phyloP scores from a whole-genome alignment of 1,140 invertebrate species.

The Camponotus floridanus region DNA sequence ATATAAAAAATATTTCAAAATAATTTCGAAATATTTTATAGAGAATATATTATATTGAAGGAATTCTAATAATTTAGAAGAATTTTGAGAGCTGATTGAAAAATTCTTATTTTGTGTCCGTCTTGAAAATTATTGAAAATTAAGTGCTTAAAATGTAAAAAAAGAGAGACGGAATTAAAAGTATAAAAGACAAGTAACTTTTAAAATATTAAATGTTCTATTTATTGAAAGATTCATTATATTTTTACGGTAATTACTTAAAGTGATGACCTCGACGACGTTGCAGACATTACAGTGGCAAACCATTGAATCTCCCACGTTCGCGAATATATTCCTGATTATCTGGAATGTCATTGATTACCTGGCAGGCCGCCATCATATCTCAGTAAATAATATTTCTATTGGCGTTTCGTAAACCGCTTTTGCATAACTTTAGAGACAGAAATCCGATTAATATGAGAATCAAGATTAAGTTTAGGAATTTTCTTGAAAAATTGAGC shows the following conservation, averaged over 20 bases:
- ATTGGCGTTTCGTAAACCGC: background rate
- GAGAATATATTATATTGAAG: background rate
- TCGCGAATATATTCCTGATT: slow-evolving; percentile 48
- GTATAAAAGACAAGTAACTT: background rate
- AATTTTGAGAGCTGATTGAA: background rate
- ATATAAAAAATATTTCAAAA: background rate
- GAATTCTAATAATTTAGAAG: background rate
- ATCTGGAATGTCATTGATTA: slow-evolving; percentile 54
- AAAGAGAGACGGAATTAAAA: background rate
- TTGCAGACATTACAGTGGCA: slow-evolving; percentile 45
- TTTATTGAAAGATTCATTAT: slow-evolving; percentile 20
- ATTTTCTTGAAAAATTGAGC: too few species aligned
- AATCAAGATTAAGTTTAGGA: background rate
- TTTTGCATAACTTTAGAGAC: slow-evolving; percentile 4
- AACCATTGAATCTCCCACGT: slow-evolving; percentile 43
- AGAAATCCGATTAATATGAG: background rate
- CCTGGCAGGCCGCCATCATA: slow-evolving; percentile 31
- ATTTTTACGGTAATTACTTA: slow-evolving; percentile 42
- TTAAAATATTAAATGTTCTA: background rate
- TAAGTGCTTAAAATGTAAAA: too few species aligned
- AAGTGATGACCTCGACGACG: slow-evolving; percentile 13
- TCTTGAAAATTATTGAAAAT: background rate
- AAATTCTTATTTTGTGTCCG: slow-evolving; percentile 14
- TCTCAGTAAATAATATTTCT: slow-evolving; percentile 25
- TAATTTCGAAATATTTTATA: slow-evolving; percentile 5